Base-by-base conservation (phyloP, 2,888 invertebrate genomes). In the Drosophila melanosoma region DNA sequence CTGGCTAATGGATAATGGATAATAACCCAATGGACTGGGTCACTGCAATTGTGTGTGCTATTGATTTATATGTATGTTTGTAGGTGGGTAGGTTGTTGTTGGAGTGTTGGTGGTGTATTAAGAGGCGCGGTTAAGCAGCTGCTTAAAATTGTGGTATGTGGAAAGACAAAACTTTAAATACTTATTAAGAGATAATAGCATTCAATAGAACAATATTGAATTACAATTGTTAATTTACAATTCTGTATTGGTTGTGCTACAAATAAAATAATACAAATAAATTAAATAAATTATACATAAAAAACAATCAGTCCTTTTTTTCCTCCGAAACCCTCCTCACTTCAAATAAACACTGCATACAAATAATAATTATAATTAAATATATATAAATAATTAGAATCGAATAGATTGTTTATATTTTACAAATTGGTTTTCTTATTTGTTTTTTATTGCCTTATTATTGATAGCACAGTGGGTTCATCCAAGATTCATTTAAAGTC, bases 21-120 rank as follows among this genome's bases (percentile, higher is more conserved):
- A 74, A 69, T 69, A 57, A 54, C 52, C 49, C 29, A 56, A 56
- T 74, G 62, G 63, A 65, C 63, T 73, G 77, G 73, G 67, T 71
- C 65, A 60, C 17, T 59, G 67, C 45, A 61, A 54, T 26, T 61
- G 20, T 68, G 60, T 59, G 49, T 52, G 17, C 36, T 78, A 75
- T 78, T 71, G 78, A 78, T 68, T 79, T 71, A 35, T 66, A 2
- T 32, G 45, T 23, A n/a, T 32, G n/a, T 20, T n/a, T 17, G 53
- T 12, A 38, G 42, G 45, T 23, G 20, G 15, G 33, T 29, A 29
- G n/a, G 42, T 56, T 7, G n/a, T n/a, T 29, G n/a, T 5, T 26
- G 36, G 26, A 12, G 38, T n/a, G 53, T 4, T 35, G 33, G 53
- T 15, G 38, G 49, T 33, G 38, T 26, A 36, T 40, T 40, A 40